Conservation (phyloP, 2,888 invertebrate species). For the Polymixis flavicincta region DNA sequence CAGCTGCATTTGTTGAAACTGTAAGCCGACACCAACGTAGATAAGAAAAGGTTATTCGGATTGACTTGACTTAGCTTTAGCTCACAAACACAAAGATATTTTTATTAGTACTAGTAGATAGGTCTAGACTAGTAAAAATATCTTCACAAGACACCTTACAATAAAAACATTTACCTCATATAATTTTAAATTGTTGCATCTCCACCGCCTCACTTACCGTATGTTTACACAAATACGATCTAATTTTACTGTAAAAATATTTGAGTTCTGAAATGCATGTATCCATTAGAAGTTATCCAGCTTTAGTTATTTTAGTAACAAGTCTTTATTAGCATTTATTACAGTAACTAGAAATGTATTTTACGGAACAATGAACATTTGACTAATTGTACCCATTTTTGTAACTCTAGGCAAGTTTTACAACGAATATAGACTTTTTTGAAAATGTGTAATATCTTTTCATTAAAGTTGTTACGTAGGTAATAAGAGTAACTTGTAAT, state of each 20-base stretch:
- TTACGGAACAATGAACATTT: not conserved
- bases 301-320: conserved; percentile 13
- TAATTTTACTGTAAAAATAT: conserved; percentile 13
- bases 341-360: too few relatives aligned
- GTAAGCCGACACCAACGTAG: not conserved
- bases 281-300: not conserved
- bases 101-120: too few relatives aligned
- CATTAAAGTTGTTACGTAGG: not conserved
- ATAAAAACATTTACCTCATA: not conserved
- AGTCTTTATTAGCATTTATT: not conserved
- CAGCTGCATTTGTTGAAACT: not conserved
- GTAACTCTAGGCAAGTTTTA: too few relatives aligned
- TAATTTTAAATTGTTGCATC: not conserved
- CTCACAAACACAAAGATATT: too few relatives aligned
- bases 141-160: not conserved
- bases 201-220: not conserved
- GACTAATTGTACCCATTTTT: not conserved
- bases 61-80: too few relatives aligned
- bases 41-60: not conserved
- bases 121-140: not conserved
- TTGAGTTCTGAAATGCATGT: conserved; percentile 1
- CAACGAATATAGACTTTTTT: not conserved
- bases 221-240: conserved; percentile 26
- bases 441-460: not conserved
- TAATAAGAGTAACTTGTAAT: not conserved